phyloP scores from a whole-genome alignment of 2,888 invertebrate species.

The Entomobrya multifasciata region DNA sequence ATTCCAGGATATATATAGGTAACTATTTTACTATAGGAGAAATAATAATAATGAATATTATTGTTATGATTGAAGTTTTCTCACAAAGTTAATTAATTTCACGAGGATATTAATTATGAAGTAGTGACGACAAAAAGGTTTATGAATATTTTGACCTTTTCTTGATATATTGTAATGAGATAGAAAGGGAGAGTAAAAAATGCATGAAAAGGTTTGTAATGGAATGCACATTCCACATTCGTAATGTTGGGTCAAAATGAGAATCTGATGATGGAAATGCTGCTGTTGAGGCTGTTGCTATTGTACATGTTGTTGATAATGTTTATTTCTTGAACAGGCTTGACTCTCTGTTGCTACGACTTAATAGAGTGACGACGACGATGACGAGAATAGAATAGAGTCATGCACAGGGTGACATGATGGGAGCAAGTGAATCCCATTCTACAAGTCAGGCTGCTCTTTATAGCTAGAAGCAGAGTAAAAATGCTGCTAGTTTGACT shows the following conservation, averaged over 20 bases:
- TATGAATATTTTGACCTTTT: slow-evolving; percentile 30
- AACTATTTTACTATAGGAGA: not conserved
- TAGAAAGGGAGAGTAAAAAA: not conserved
- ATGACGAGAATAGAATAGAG: slow-evolving; percentile 1
- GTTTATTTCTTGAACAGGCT: slow-evolving; percentile 26
- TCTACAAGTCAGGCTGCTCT: slow-evolving; percentile 59
- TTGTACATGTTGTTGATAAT: slow-evolving; percentile 1
- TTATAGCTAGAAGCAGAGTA: slow-evolving; percentile 40
- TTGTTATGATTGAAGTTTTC: not conserved
- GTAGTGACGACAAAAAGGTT: not conserved
- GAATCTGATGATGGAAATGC: not conserved
- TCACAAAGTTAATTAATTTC: slow-evolving; percentile 29
- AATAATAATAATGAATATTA: not conserved
- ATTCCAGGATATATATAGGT: too few relatives aligned
- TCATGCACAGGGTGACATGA: slow-evolving; percentile 38
- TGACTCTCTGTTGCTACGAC: not conserved
- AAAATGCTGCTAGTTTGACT: not conserved
- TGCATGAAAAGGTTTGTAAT: not conserved
- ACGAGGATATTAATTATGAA: not conserved
- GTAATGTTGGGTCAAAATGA: slow-evolving; percentile 20
- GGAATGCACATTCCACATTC: too few relatives aligned
- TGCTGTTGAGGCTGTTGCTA: not conserved
- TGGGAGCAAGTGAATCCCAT: slow-evolving; percentile 51
- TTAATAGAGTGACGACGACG: not conserved
- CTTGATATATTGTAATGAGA: not conserved